A percentile compares a stretch with the other conserved stretches of the same genome.
phyloP scores from a whole-genome alignment of 1,140 invertebrate species.

The Drosophila simulans region DNA sequence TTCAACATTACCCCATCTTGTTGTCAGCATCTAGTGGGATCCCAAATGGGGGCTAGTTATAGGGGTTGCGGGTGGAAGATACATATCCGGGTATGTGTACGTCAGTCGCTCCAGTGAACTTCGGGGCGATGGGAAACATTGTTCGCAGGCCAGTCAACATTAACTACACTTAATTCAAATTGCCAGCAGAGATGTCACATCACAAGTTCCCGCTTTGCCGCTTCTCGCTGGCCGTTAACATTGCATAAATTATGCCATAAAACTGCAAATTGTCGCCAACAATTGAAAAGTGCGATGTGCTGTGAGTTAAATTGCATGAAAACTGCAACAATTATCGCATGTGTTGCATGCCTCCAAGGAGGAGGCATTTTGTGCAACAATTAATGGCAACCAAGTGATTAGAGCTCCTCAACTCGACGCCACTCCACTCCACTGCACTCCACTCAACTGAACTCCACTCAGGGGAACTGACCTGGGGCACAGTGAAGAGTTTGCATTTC shows the following conservation, averaged over 20 bases:
- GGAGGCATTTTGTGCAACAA: conserved; percentile 37
- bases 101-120: conserved; percentile 33
- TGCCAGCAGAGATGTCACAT: conserved; percentile 54
- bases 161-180: conserved; percentile 80
- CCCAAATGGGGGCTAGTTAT: conserved; percentile 37
- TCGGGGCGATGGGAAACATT: conserved; percentile 25
- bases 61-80: conserved; percentile 26
- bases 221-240: conserved; percentile 10
- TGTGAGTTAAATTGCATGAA: conserved; percentile 49
- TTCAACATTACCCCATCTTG: conserved; percentile 41
- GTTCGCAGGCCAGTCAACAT: conserved; percentile 61
- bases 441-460: background rate
- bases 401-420: conserved; percentile 8
- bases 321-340: conserved; percentile 46
- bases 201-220: background rate
- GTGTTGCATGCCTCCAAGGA: conserved; percentile 26
- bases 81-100: background rate
- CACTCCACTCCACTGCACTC: background rate
- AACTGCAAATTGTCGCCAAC: conserved; percentile 42
- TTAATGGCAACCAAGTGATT: conserved; percentile 42
- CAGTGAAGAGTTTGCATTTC: conserved; percentile 25
- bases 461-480: conserved; percentile 37
- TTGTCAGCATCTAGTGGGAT: conserved; percentile 1
- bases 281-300: conserved; percentile 32
- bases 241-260: conserved; percentile 51